These are phyloP conservation scores for Latheticus oryzae DNA, from an alignment of 2,888 invertebrate genomes.

Conservation along the genomic window DNA sequence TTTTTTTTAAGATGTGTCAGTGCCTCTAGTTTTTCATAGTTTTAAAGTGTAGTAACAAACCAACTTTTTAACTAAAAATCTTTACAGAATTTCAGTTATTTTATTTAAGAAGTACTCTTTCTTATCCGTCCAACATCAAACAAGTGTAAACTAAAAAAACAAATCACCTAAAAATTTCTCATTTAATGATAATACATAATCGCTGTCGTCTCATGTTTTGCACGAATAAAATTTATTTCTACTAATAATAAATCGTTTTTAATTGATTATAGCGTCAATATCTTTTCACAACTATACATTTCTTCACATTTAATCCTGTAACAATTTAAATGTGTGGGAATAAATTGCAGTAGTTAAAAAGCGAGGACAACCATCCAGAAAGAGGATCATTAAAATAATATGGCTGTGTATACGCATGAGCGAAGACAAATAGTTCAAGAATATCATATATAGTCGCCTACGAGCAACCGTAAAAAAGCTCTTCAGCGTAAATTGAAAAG, in stretches of 20 bases:
- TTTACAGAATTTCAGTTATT: too few species aligned
- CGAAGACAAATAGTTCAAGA: conserved; percentile 31
- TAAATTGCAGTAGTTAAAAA: conserved; percentile 30
- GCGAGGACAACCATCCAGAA: conserved; percentile 17
- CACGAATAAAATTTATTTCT: too few species aligned
- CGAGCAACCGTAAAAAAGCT: conserved; percentile 11
- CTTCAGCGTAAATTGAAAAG: conserved; percentile 17
- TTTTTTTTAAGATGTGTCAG: too few species aligned
- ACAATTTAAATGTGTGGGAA: conserved; percentile 14
- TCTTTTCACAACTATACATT: conserved; percentile 2
- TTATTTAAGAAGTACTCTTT: too few species aligned
- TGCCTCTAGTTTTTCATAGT: too few species aligned
- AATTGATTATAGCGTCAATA: conserved; percentile 10
- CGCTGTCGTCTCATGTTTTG: too few species aligned
- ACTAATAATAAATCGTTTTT: conserved; percentile 7
- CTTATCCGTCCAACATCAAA: too few species aligned
- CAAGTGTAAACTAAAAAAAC: too few species aligned
- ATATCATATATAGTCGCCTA: conserved; percentile 24
- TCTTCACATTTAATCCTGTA: neutral
- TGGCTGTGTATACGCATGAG: conserved; percentile 25
- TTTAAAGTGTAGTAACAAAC: too few species aligned
- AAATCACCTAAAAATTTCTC: too few species aligned
- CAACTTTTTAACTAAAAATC: too few species aligned
- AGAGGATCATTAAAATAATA: conserved; percentile 31
- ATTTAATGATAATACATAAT: conserved; percentile 3